phyloP scores from a whole-genome alignment of 2,888 invertebrate species.

The Mythimna loreyi region DNA sequence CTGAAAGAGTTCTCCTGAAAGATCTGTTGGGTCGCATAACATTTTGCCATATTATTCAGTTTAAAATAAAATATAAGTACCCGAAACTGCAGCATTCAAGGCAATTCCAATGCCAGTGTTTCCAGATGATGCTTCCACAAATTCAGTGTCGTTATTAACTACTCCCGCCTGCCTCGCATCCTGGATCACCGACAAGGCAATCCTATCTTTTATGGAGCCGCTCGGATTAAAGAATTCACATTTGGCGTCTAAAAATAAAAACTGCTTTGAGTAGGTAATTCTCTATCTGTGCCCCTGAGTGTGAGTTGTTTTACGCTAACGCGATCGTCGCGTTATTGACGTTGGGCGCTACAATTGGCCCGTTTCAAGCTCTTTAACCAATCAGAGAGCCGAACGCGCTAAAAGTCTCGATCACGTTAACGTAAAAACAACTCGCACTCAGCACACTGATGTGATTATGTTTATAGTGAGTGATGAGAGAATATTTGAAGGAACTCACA shows the following conservation, averaged over 20 bases:
- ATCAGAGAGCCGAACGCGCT: too few relatives aligned
- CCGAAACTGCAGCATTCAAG: slow-evolving; percentile 94
- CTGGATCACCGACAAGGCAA: slow-evolving; percentile 96
- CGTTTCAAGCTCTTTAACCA: too few relatives aligned
- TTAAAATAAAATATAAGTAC: slow-evolving; percentile 45
- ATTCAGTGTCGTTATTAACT: slow-evolving; percentile 95
- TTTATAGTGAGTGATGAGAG: background rate
- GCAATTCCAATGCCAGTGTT: slow-evolving; percentile 97
- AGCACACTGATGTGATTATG: background rate
- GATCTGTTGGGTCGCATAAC: too few relatives aligned
- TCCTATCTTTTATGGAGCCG: slow-evolving; percentile 97
- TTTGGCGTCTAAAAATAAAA: slow-evolving; percentile 94
- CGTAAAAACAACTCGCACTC: too few relatives aligned
- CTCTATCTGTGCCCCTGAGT: too few relatives aligned
- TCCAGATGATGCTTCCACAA: slow-evolving; percentile 98
- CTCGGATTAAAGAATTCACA: slow-evolving; percentile 99
- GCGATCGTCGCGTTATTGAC: too few relatives aligned
- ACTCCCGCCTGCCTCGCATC: slow-evolving; percentile 96
- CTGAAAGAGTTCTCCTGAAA: too few relatives aligned
- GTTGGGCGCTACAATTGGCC: too few relatives aligned
- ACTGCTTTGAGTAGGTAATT: background rate
- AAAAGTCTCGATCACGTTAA: too few relatives aligned
- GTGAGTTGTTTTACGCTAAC: too few relatives aligned
- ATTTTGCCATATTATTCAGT: too few relatives aligned
- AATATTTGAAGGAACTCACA: slow-evolving; percentile 91